phyloP scores from a whole-genome alignment of 1,140 invertebrate species.

The Nephotettix cincticeps region DNA sequence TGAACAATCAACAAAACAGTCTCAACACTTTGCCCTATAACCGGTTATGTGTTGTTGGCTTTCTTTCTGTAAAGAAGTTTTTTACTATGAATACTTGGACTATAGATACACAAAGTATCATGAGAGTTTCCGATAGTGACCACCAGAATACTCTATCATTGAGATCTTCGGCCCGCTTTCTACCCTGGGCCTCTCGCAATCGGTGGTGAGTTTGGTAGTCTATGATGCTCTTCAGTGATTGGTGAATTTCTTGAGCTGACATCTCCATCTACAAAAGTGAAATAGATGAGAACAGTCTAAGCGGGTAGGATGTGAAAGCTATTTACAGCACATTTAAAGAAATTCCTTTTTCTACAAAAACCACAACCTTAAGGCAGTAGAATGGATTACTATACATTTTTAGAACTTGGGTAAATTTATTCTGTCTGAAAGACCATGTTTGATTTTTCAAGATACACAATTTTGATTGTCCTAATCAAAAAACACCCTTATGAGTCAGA shows the following conservation, averaged over 20 bases:
- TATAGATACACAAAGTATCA: constrained; percentile 81
- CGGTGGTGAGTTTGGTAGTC: constrained; percentile 97
- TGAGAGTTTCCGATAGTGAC: constrained; percentile 86
- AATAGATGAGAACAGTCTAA: too few relatives aligned
- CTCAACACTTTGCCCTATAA: constrained; percentile 15
- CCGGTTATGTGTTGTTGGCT: constrained; percentile 45
- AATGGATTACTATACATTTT: too few relatives aligned
- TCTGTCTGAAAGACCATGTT: too few relatives aligned
- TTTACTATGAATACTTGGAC: constrained; percentile 90
- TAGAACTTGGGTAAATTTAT: too few relatives aligned
- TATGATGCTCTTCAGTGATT: constrained; percentile 79
- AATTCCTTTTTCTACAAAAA: too few relatives aligned
- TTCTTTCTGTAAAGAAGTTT: constrained; percentile 93
- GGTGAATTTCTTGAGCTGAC: constrained; percentile 84
- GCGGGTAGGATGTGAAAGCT: too few relatives aligned
- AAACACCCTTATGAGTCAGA: too few relatives aligned
- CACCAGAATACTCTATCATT: constrained; percentile 92
- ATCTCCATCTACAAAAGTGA: constrained; percentile 86
- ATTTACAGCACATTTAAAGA: too few relatives aligned
- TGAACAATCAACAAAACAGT: neutral
- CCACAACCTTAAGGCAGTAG: too few relatives aligned
- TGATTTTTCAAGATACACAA: too few relatives aligned
- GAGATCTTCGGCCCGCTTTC: constrained; percentile 93
- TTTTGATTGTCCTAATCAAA: too few relatives aligned
- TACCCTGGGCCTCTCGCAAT: constrained; percentile 88